phyloP scores from a whole-genome alignment of 2,113 vertebrate species.

The Tragelaphus strepsiceros region DNA sequence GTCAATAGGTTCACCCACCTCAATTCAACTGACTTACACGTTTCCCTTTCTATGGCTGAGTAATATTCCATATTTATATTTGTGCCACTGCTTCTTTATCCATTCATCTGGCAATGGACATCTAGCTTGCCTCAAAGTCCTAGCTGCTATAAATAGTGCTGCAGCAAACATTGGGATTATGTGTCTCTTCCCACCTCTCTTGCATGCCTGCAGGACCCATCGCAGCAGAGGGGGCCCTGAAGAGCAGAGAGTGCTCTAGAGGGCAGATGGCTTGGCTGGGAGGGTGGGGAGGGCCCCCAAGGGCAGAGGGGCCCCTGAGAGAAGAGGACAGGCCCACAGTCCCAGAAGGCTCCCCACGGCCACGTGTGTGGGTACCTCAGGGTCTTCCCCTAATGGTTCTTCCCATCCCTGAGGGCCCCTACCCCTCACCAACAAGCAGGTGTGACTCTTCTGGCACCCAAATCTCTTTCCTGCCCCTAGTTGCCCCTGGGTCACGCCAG shows the following conservation, averaged over 20 bases:
- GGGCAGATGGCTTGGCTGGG: background rate
- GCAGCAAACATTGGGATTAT: background rate
- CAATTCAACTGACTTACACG: background rate
- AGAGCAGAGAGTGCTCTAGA: background rate
- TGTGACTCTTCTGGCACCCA: background rate
- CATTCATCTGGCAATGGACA: background rate
- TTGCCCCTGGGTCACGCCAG: background rate
- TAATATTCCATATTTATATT: background rate
- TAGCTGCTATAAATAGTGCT: background rate
- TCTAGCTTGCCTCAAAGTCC: background rate
- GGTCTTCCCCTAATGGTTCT: background rate
- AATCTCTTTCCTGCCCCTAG: accelerated
- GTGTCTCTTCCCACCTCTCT: background rate
- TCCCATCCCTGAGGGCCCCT: background rate
- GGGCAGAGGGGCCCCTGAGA: background rate
- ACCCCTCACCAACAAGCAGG: background rate
- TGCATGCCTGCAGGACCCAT: too few relatives aligned
- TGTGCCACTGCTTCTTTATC: background rate
- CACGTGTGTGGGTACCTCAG: background rate
- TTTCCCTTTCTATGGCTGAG: background rate
- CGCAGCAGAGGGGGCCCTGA: background rate
- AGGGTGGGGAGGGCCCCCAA: background rate
- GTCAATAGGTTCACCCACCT: background rate
- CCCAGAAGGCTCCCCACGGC: background rate
- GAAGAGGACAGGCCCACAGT: background rate